Evolutionary conservation across 2,888 invertebrate species (phyloP).

Genomic region (Ceramica pisi): DNA sequence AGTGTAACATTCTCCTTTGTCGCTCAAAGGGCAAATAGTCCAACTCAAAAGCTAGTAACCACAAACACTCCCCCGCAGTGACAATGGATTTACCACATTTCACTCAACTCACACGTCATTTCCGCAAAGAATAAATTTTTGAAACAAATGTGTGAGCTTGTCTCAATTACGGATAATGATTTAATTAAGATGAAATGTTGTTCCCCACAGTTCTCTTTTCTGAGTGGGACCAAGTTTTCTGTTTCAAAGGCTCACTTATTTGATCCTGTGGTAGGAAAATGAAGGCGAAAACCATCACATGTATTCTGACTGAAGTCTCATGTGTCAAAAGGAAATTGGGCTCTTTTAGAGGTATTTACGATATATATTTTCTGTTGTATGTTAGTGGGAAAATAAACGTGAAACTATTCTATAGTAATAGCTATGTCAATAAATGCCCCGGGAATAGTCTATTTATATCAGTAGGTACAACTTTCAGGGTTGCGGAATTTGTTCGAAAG

Average conservation of each 20-base stretch:
- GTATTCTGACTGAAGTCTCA: conserved; percentile 16
- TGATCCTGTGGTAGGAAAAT: conserved; percentile 10
- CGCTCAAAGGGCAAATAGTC: background rate
- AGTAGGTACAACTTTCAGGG: background rate
- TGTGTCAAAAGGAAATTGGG: conserved; percentile 14
- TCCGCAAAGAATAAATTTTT: conserved; percentile 28
- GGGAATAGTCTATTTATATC: background rate
- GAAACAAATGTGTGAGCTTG: background rate
- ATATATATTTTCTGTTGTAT: background rate
- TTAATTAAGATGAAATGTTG: conserved; percentile 23
- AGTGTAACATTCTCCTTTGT: no score
- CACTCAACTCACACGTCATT: background rate
- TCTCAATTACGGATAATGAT: conserved; percentile 22
- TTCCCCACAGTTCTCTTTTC: conserved; percentile 12
- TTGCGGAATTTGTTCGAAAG: no score
- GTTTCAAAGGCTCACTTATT: conserved; percentile 25
- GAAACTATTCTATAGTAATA: background rate
- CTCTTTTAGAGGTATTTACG: background rate
- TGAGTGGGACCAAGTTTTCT: conserved; percentile 22
- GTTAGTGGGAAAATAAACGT: background rate
- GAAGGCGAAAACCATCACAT: conserved; percentile 2
- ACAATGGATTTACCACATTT: conserved; percentile 5
- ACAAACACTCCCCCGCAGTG: background rate
- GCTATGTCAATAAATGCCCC: background rate
- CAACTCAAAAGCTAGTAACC: background rate